Base-by-base conservation (phyloP, 2,888 invertebrate genomes). In the Zelleria hepariella region DNA sequence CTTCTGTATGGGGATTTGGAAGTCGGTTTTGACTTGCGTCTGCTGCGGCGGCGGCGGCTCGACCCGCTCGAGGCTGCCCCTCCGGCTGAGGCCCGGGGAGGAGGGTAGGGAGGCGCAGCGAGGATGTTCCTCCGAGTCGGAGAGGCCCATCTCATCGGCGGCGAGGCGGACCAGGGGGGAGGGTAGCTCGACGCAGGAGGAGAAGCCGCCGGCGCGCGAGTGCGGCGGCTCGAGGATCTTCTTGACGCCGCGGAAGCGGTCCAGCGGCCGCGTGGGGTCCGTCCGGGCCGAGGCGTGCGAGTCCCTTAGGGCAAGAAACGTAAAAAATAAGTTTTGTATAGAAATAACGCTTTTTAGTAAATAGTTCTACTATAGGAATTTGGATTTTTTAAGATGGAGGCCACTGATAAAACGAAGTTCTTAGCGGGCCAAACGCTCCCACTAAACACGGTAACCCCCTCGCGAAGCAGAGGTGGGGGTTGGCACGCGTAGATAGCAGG, bases 391-490 rank as follows among this genome's bases (percentile, higher is more conserved):
- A n/a, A n/a, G n/a, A n/a, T n/a, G n/a, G n/a, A n/a, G n/a, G n/a
- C n/a, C n/a, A n/a, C n/a, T n/a, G n/a, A n/a, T n/a, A n/a, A n/a
- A n/a, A n/a, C n/a, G n/a, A n/a, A n/a, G n/a, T n/a, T n/a, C n/a
- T n/a, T n/a, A n/a, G n/a, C n/a, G n/a, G n/a, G n/a, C n/a, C n/a
- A n/a, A n/a, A n/a, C n/a, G n/a, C n/a, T n/a, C n/a, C n/a, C n/a
- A n/a, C n/a, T 66, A 94, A 96, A 94, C 93, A 97, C 49, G 74
- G 62, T 65, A 66, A 95, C 95, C 58, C 95, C 96, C 7, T 96
- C 92, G 67, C 93, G 92, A 60, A 61, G 63, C 62, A 61, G 72
- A 69, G 66, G 64, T 95, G 95, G 64, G 94, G 92, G 79, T 94
- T 92, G 67, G 94, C 92, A 68, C 93, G 92, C 57, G 96, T 89